phyloP scores from a whole-genome alignment of 2,888 invertebrate species.

The Watsonalla cultraria region DNA sequence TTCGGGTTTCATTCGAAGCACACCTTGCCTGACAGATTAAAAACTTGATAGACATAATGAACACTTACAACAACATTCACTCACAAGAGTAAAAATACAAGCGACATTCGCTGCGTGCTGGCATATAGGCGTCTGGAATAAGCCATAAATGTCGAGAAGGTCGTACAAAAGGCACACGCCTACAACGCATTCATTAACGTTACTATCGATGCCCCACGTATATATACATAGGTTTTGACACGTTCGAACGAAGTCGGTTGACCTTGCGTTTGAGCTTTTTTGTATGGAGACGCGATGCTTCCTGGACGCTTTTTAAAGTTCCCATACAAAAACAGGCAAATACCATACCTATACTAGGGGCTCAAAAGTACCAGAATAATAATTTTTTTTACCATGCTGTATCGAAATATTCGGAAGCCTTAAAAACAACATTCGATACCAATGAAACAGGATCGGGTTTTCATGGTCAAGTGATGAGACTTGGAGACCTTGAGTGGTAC shows the following conservation, averaged over 20 bases:
- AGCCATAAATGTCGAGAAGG: neutral
- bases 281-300: too few relatives aligned
- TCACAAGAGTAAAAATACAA: neutral
- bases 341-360: too few relatives aligned
- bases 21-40: constrained; percentile 18
- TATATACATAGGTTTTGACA: too few relatives aligned
- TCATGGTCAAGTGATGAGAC: constrained; percentile 55
- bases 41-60: constrained; percentile 14
- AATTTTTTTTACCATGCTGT: constrained; percentile 3
- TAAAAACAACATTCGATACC: constrained; percentile 42
- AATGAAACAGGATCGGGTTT: constrained; percentile 43
- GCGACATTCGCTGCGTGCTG: neutral
- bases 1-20: constrained; percentile 21
- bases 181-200: neutral
- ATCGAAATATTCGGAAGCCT: constrained; percentile 30
- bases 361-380: neutral
- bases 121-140: neutral
- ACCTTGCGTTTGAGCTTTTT: too few relatives aligned
- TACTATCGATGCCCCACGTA: too few relatives aligned
- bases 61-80: neutral
- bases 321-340: too few relatives aligned
- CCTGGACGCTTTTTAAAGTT: too few relatives aligned
- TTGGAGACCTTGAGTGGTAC: constrained; percentile 50
- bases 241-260: too few relatives aligned
- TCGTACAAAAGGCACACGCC: neutral